Evolutionary conservation across 2,888 invertebrate genomes (phyloP), one percentile per base, ranked within the genome.

Genomic region (Morpho achilles): DNA sequence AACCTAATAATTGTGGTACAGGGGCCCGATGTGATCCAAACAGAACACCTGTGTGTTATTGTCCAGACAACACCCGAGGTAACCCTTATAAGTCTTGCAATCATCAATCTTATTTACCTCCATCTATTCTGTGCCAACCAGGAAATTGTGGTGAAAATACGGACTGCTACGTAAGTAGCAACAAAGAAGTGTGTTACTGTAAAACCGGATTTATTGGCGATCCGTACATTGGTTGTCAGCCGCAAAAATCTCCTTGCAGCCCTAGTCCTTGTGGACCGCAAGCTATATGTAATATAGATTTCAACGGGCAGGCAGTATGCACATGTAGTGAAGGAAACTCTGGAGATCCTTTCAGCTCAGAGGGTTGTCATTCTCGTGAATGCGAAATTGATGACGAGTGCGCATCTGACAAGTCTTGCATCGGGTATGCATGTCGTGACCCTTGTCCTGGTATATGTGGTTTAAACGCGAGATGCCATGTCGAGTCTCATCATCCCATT

Each of bases 361-460:
- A 88, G 50, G 96, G 96, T 7, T 96, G 96, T 69, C 93, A 93
- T 67, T 93, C 94, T n/a, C 94, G 94, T 62, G 96, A 96, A 85
- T 97, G 97, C 79, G 93, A 94, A 73, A 92, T 94, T 23, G 96
- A 97, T 74, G 93, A 94, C 56, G 96, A 96, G 76, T 97, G 97
- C 76, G 88, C 93, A 23, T 78, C 89, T 58, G 92, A 93, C 69
- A 93, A 93, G 79, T 95, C 96, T 23, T 97, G 97, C 72, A 94
- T 96, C 75, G 95, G 95, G 41, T 95, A 95, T 74, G 92, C 93
- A 69, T 97, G 97, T 72, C 91, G 93, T 64, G 95, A 96, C 81
- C 96, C 96, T 39, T 97, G 96, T 69, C 94, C 95, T 0, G 96
- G 96, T 50, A 93, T 94, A 23, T 97, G 97, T 76, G 97, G 96